Evolutionary conservation across 2,113 vertebrate species (phyloP), one percentile per base, ranked within the genome.

Genomic region (Triplophysa siluroides): DNA sequence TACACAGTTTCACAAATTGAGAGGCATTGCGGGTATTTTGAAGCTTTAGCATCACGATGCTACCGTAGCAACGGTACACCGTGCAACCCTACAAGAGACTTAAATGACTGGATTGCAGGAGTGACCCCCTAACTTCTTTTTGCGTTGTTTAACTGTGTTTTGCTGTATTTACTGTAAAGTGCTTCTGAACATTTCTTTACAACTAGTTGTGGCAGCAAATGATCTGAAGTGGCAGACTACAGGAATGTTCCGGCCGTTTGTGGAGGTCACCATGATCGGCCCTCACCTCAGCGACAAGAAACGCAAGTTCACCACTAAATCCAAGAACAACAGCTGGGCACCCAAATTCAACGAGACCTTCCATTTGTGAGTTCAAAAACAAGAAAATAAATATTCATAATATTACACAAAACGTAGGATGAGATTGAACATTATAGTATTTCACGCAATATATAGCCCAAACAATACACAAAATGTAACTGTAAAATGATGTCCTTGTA

Each of bases 241-340:
- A 0, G 95, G 97, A 61, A 99, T 99, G 97, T 99, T 99, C 92
- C 94, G 97, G 13, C 98, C 98, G 0, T 99, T 99, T 0, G 95
- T 95, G 84, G 98, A 99, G 89, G 90, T 95, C 85, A 95, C 95
- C 72, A 94, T 99, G 94, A 96, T 99, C 41, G 98, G 98, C 18
- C 98, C 98, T 24, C 95, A 98, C 70, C 96, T 98, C 81, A 95
- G 94, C 52, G 96, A 99, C 91, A 99, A 95, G 91, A 99, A 98
- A 86, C 95, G 97, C 87, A 96, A 94, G 82, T 99, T 98, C 83
- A 95, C 97, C 85, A 99, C 97, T 64, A 99, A 99, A 86, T 99
- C 98, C 23, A 99, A 99, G 91, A 99, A 96, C 90, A 99, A 98
- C 94, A 98, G 95, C 92, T 99, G 98, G 98, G 93, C 96, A 23